A percentile compares a stretch with the other conserved stretches of the same genome.
phyloP scores from a whole-genome alignment of 2,797 vertebrate species.

The Sarcoramphus papa region DNA sequence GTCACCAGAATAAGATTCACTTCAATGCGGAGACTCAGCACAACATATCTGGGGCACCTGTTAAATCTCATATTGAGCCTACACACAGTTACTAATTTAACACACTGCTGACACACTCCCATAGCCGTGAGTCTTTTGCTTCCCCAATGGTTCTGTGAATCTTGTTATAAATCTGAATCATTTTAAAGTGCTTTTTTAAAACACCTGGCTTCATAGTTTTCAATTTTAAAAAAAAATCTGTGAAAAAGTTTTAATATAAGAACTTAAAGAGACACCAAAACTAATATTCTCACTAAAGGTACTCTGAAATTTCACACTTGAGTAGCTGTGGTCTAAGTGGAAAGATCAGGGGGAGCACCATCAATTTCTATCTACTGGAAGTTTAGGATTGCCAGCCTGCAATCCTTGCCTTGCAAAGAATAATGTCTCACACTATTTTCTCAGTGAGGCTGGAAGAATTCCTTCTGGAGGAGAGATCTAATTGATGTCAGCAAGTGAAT shows the following conservation, averaged over 20 bases:
- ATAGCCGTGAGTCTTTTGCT: background rate
- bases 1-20: conserved; percentile 39
- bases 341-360: background rate
- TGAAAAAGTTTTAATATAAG: background rate
- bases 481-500: conserved; percentile 1
- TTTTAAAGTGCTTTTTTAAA: background rate
- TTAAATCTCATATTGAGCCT: conserved; percentile 45
- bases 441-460: background rate
- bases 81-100: conserved; percentile 50
- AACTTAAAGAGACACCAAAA: background rate
- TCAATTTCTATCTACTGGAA: background rate
- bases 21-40: conserved; percentile 32
- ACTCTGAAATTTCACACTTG: background rate
- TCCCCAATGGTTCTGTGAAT: background rate
- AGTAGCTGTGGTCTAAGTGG: background rate
- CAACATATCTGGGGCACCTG: conserved; percentile 38
- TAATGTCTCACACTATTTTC: background rate
- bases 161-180: background rate
- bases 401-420: background rate
- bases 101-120: conserved; percentile 23
- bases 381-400: background rate
- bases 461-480: background rate
- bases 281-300: background rate
- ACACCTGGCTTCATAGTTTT: background rate
- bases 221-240: background rate